Evolutionary conservation across 2,888 invertebrate genomes (phyloP).

Genomic region (Andrena chrysosceles): DNA sequence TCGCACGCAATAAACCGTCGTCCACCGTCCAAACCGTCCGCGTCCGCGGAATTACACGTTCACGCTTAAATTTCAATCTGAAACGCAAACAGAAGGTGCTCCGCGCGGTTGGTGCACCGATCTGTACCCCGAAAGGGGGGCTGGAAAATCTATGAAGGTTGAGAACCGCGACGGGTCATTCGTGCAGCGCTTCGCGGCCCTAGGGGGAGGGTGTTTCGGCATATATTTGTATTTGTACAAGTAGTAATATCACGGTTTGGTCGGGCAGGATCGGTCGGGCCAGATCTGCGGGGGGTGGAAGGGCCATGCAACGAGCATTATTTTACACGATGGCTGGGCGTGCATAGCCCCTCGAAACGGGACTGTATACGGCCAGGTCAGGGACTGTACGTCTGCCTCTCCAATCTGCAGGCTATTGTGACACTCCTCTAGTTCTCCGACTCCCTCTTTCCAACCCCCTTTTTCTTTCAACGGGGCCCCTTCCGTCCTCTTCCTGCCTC

Average conservation of each 20-base stretch:
- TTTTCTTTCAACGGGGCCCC: constrained; percentile 52
- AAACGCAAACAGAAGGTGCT: constrained; percentile 18
- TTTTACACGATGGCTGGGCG: constrained; percentile 45
- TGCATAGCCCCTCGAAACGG: constrained; percentile 50
- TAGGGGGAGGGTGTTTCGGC: constrained; percentile 28
- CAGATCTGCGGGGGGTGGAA: not conserved
- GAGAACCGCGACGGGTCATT: constrained; percentile 38
- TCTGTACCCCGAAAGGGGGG: not conserved
- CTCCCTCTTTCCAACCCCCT: constrained; percentile 45
- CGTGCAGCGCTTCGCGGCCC: constrained; percentile 1
- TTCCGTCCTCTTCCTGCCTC: constrained; percentile 39
- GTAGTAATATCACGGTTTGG: constrained; percentile 80
- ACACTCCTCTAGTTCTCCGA: constrained; percentile 74
- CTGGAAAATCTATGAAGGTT: constrained; percentile 11
- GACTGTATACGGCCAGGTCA: constrained; percentile 75
- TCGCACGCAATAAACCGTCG: no score
- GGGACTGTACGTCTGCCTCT: constrained; percentile 82
- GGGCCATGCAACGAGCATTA: constrained; percentile 43
- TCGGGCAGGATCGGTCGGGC: constrained; percentile 61
- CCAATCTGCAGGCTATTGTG: constrained; percentile 82
- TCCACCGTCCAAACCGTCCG: not conserved
- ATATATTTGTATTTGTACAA: constrained; percentile 79
- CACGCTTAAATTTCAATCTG: not conserved
- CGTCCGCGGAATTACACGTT: not conserved
- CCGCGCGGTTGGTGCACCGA: not conserved